Percentiles rank a stretch among this genome's conserved stretches.
Conservation (phyloP, 2,113 vertebrate species). For the Ceyx cyanopectus region DNA sequence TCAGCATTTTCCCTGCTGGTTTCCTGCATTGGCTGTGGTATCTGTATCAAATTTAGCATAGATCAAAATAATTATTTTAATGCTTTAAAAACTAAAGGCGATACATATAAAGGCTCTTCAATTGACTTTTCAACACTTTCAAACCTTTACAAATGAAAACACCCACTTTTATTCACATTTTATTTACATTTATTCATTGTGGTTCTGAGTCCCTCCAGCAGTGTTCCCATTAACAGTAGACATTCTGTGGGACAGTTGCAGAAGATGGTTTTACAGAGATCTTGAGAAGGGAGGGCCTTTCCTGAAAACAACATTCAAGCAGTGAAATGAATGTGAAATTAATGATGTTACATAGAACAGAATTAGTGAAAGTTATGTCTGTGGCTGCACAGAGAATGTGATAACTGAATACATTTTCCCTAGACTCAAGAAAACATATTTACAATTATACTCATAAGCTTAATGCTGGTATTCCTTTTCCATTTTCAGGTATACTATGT, state of each 20-base stretch:
- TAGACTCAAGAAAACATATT: not conserved
- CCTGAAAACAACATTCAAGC: not conserved
- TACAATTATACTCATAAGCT: not conserved
- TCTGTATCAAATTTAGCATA: not conserved
- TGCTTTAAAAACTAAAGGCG: not conserved
- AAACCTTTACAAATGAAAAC: not conserved
- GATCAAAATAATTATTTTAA: not conserved
- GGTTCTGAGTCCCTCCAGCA: not conserved
- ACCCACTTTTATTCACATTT: not conserved
- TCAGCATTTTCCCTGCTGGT: not conserved
- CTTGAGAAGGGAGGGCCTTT: not conserved
- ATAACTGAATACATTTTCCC: not conserved
- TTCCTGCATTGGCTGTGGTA: not conserved
- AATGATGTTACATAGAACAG: not conserved
- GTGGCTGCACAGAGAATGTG: not conserved
- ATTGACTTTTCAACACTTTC: not conserved
- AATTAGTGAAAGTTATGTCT: not conserved
- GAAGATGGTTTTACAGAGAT: not conserved
- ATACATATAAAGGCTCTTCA: not conserved
- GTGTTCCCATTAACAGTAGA: not conserved
- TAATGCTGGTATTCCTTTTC: not conserved
- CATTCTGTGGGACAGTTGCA: not conserved
- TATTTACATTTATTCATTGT: not conserved
- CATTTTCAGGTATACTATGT: conserved; percentile 86
- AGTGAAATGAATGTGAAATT: not conserved